Conservation (phyloP, 2,797 vertebrate species). For the Microchirus variegatus region DNA sequence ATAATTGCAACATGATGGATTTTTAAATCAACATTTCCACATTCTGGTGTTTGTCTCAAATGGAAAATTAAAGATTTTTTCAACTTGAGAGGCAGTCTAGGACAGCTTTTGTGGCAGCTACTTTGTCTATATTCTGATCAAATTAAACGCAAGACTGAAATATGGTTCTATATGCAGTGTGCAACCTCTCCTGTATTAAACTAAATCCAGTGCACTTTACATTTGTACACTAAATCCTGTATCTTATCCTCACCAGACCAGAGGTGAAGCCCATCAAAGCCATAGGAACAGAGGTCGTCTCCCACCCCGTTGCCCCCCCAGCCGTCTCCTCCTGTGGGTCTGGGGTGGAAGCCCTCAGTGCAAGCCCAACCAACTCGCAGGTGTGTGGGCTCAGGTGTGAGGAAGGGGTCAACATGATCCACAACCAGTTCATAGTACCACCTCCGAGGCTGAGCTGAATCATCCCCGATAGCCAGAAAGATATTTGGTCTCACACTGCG, state of each 20-base stretch:
- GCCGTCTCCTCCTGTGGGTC: slow-evolving; percentile 88
- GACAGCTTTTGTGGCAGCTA: no score
- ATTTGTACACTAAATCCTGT: neutral
- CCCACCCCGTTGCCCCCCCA: slow-evolving; percentile 93
- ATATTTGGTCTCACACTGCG: slow-evolving; percentile 92
- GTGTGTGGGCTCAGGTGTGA: slow-evolving; percentile 92
- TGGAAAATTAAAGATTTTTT: no score
- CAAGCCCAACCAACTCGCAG: slow-evolving; percentile 94
- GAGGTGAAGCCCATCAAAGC: slow-evolving; percentile 94
- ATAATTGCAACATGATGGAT: no score
- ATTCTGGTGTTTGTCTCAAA: no score
- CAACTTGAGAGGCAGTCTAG: no score
- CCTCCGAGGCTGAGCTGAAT: slow-evolving; percentile 90
- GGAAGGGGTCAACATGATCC: slow-evolving; percentile 88
- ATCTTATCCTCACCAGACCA: slow-evolving; percentile 87
- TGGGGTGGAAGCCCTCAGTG: slow-evolving; percentile 87
- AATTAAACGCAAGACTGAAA: no score
- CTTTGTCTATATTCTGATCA: no score
- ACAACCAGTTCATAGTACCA: slow-evolving; percentile 97
- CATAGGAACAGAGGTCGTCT: slow-evolving; percentile 92
- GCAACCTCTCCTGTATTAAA: no score
- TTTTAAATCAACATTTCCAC: no score
- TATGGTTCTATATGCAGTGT: no score
- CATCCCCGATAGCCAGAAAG: slow-evolving; percentile 89
- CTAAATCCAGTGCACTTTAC: neutral